Conservation (phyloP, 2,797 vertebrate species). For the Tamandua tetradactyla region DNA sequence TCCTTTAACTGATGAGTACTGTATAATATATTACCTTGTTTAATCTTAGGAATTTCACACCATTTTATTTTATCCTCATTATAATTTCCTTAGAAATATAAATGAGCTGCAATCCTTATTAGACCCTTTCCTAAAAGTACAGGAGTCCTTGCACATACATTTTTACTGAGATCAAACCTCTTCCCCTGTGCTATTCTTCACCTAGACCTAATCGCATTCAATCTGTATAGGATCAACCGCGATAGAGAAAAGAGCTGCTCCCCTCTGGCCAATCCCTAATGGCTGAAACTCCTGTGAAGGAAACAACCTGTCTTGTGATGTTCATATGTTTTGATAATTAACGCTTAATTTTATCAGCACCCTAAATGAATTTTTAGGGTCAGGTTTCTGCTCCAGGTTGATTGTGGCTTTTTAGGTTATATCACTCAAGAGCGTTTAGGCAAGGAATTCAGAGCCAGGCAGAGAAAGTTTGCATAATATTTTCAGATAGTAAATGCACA, state of each 20-base stretch:
- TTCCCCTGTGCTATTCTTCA: no score
- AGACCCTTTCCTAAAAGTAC: not conserved
- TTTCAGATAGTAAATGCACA: not conserved
- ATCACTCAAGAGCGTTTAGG: not conserved
- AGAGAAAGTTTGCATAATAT: not conserved
- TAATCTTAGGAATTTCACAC: not conserved
- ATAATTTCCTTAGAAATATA: not conserved
- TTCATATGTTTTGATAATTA: not conserved
- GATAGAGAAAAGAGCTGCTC: not conserved
- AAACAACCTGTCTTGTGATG: not conserved
- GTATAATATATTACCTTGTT: not conserved
- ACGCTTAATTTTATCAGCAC: not conserved
- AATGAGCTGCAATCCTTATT: not conserved
- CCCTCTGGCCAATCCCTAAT: accelerated
- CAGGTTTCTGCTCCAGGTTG: not conserved
- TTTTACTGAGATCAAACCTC: not conserved
- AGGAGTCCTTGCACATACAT: not conserved
- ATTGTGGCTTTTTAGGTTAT: not conserved
- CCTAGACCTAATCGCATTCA: not conserved
- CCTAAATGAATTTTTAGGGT: not conserved
- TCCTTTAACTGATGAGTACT: not conserved
- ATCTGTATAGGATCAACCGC: not conserved
- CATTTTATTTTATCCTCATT: not conserved
- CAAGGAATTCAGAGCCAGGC: not conserved
- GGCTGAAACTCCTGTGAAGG: not conserved